Percentiles rank a stretch among this genome's conserved stretches.
These are phyloP conservation scores for Thalpophila matura DNA, from an alignment of 2,888 invertebrate species.

Conservation along the genomic window DNA sequence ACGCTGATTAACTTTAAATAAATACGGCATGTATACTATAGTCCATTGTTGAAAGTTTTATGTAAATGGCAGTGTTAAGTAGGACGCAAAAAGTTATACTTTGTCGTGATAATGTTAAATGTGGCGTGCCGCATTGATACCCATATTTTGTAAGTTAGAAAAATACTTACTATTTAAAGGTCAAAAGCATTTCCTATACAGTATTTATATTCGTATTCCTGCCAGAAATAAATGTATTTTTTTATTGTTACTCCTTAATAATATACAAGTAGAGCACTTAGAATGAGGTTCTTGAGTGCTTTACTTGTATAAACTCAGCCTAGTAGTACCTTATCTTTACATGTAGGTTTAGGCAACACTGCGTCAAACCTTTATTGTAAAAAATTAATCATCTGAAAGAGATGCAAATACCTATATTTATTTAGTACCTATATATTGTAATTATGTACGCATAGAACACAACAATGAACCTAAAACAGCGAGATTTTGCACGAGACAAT, in stretches of 20 bases:
- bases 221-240: no score
- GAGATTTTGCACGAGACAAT: constrained; percentile 73
- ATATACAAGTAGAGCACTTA: background rate
- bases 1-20: constrained; percentile 58
- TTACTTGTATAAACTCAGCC: no score
- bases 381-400: background rate
- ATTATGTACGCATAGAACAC: constrained; percentile 40
- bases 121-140: background rate
- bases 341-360: background rate
- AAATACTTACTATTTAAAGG: background rate
- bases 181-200: no score
- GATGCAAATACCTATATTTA: background rate
- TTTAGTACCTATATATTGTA: background rate
- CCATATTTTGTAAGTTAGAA: background rate
- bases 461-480: constrained; percentile 60
- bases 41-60: constrained; percentile 55
- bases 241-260: background rate
- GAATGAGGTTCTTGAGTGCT: no score
- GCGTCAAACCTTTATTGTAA: no score
- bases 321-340: constrained; percentile 9
- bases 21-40: constrained; percentile 39
- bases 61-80: constrained; percentile 56
- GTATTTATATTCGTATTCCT: no score
- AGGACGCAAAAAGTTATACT: constrained; percentile 42
- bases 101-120: constrained; percentile 13